These are phyloP conservation scores for Erebia epiphron DNA, from an alignment of 2,888 invertebrate genomes.

Conservation along the genomic window DNA sequence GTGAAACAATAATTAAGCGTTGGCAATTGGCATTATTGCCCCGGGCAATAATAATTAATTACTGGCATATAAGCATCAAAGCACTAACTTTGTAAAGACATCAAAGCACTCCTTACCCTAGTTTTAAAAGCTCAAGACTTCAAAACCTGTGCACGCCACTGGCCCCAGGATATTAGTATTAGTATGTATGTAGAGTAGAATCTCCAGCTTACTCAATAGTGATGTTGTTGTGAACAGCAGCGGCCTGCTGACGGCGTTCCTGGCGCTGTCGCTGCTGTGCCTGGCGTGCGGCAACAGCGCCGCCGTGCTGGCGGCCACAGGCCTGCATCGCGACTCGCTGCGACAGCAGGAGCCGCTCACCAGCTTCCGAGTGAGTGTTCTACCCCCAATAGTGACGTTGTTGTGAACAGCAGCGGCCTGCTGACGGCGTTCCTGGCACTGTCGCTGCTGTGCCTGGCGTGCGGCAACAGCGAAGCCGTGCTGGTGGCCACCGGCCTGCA, in stretches of 20 bases:
- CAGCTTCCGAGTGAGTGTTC: conserved; percentile 59
- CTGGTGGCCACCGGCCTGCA: conserved; percentile 85
- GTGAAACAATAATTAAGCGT: too few relatives aligned
- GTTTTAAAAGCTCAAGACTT: too few relatives aligned
- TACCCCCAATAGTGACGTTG: too few relatives aligned
- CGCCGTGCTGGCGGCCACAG: conserved; percentile 83
- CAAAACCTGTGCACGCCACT: too few relatives aligned
- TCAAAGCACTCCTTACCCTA: too few relatives aligned
- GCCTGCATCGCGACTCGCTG: conserved; percentile 84
- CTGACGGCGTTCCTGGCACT: conserved; percentile 85
- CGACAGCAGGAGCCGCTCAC: conserved; percentile 52
- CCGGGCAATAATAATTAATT: too few relatives aligned
- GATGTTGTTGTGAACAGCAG: conserved; percentile 28
- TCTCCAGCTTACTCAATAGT: too few relatives aligned
- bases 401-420: conserved; percentile 49
- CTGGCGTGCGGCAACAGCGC: conserved; percentile 84
- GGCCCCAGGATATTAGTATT: too few relatives aligned
- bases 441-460: conserved; percentile 83
- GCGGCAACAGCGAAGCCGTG: conserved; percentile 84
- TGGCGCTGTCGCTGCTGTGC: conserved; percentile 85
- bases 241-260: conserved; percentile 82
- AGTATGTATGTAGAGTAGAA: too few relatives aligned
- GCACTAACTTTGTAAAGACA: too few relatives aligned
- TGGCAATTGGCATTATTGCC: too few relatives aligned
- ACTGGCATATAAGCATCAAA: too few relatives aligned